Evolutionary conservation across 2,888 invertebrate genomes (phyloP).

Genomic region (Octonoba sinensis): DNA sequence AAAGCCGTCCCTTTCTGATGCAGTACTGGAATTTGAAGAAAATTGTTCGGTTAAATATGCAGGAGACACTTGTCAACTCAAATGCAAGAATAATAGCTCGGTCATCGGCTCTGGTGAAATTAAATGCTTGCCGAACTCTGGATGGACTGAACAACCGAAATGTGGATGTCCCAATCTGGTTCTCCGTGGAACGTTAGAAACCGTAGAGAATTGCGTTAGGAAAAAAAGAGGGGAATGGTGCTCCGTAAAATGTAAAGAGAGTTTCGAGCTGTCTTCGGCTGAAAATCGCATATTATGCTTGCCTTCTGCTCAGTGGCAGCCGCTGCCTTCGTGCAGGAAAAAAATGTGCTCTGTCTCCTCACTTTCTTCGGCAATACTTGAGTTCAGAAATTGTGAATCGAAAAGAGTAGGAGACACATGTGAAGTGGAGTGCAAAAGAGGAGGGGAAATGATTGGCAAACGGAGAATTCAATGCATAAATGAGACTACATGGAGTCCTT

Average conservation of each 20-base stretch:
- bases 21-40: not conserved
- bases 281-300: too few relatives aligned
- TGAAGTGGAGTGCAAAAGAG: not conserved
- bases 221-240: too few relatives aligned
- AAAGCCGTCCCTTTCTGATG: not conserved
- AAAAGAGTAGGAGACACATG: constrained; percentile 1
- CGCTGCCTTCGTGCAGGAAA: too few relatives aligned
- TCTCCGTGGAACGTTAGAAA: not conserved
- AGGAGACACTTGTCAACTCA: not conserved
- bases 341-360: not conserved
- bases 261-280: not conserved
- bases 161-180: constrained; percentile 15
- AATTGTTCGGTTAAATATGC: not conserved
- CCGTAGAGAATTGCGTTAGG: not conserved
- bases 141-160: constrained; percentile 1
- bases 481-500: not conserved
- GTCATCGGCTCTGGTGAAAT: not conserved
- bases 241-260: too few relatives aligned
- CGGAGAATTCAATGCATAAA: not conserved
- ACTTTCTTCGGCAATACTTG: not conserved
- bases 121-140: not conserved
- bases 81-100: constrained; percentile 1
- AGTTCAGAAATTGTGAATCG: not conserved
- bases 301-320: too few relatives aligned
- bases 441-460: constrained; percentile 6